These are phyloP conservation scores for Watsonalla cultraria DNA, from an alignment of 2,888 invertebrate genomes.

Conservation along the genomic window DNA sequence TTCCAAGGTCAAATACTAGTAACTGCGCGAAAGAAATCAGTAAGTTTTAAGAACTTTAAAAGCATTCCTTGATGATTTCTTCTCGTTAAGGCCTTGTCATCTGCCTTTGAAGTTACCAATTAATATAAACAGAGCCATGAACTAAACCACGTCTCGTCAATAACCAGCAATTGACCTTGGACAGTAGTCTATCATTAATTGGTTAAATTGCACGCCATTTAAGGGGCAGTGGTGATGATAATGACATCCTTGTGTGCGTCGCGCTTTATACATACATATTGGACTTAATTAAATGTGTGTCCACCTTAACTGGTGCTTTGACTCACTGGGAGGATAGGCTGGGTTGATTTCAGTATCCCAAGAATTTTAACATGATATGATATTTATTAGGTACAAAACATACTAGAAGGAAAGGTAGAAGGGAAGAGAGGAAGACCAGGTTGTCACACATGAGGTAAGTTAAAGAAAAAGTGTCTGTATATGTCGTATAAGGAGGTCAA, in stretches of 20 bases:
- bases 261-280: constrained; percentile 43
- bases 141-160: constrained; percentile 49
- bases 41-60: no score
- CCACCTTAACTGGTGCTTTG: constrained; percentile 23
- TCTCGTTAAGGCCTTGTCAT: no score
- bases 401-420: no score
- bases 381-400: no score
- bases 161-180: constrained; percentile 52
- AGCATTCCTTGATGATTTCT: no score
- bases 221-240: constrained; percentile 49
- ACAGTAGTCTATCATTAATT: constrained; percentile 52
- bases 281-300: constrained; percentile 43
- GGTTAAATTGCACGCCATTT: constrained; percentile 67
- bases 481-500: no score
- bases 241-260: constrained; percentile 57
- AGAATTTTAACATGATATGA: no score
- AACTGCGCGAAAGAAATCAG: no score
- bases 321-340: constrained; percentile 16
- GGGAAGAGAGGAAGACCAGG: no score
- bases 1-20: no score
- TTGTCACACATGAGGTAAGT: no score
- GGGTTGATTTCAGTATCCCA: not conserved
- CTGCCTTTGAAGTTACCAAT: not conserved
- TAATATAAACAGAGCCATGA: constrained; percentile 7
- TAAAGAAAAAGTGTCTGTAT: no score